Evolutionary conservation across 1,140 invertebrate genomes (phyloP).

Genomic region (Ctenoplectra terminalis): DNA sequence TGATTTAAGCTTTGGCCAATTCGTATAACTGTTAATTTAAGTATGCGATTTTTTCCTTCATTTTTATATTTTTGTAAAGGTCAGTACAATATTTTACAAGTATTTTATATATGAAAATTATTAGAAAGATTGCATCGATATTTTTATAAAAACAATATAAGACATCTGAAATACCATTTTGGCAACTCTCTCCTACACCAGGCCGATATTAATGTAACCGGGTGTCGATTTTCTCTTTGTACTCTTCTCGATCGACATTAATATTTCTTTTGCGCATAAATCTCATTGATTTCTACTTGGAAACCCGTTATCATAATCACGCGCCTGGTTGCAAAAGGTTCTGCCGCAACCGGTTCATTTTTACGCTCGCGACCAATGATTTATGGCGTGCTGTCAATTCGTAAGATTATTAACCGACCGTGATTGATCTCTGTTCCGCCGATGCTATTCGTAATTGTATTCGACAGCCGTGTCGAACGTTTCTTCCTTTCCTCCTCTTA

Average conservation of each 20-base stretch:
- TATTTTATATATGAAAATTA: no score
- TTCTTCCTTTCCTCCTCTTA: no score
- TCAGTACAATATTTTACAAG: no score
- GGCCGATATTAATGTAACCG: neutral
- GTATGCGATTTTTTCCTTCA: no score
- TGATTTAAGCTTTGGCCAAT: no score
- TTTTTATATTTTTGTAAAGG: no score
- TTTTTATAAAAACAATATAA: no score
- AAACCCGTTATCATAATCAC: conserved; percentile 57
- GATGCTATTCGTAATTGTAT: conserved; percentile 58
- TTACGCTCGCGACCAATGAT: conserved; percentile 57
- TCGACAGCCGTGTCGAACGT: conserved; percentile 6
- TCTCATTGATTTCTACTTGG: conserved; percentile 54
- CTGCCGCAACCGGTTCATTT: conserved; percentile 52
- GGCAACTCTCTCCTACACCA: no score
- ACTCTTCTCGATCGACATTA: conserved; percentile 3
- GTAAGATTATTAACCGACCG: conserved; percentile 63
- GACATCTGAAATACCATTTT: neutral
- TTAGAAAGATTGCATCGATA: no score
- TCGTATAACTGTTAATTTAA: no score
- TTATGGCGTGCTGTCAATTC: conserved; percentile 63
- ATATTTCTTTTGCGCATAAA: conserved; percentile 51
- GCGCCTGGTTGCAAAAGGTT: conserved; percentile 6
- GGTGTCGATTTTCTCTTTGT: neutral
- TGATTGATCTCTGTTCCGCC: conserved; percentile 62